A percentile compares a stretch with the other conserved stretches of the same genome.
phyloP scores from a whole-genome alignment of 2,888 invertebrate genomes.

The Incurvaria masculella region DNA sequence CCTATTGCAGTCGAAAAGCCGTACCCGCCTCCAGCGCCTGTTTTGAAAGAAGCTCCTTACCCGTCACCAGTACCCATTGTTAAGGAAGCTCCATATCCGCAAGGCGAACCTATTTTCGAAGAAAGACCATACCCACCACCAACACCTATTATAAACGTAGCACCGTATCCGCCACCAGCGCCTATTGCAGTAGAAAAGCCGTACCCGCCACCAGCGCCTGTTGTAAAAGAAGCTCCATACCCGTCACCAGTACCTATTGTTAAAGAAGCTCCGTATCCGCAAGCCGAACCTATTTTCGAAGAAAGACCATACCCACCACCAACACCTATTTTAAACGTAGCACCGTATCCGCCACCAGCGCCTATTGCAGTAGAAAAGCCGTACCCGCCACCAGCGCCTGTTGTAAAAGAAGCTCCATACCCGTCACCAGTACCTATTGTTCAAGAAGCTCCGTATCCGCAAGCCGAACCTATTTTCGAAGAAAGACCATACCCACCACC shows the following conservation, averaged over 20 bases:
- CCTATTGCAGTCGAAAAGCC: slow-evolving; percentile 6
- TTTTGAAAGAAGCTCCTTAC: slow-evolving; percentile 3
- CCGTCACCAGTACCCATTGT: slow-evolving; percentile 2
- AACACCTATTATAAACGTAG: background rate
- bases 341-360: no score
- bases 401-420: no score
- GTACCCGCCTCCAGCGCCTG: slow-evolving; percentile 4
- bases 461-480: no score
- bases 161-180: background rate
- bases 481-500: no score
- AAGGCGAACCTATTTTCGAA: slow-evolving; percentile 9
- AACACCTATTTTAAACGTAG: no score
- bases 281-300: background rate
- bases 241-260: background rate
- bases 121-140: slow-evolving; percentile 11
- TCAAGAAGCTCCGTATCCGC: no score
- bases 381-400: no score
- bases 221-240: background rate
- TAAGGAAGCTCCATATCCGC: slow-evolving; percentile 3
- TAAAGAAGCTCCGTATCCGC: background rate
- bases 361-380: no score
- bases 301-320: no score
- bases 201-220: no score
- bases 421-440: no score
- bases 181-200: no score